Percentiles rank a stretch among this genome's conserved stretches.
Conservation (phyloP, 2,113 vertebrate species). For the Bufo bufo region DNA sequence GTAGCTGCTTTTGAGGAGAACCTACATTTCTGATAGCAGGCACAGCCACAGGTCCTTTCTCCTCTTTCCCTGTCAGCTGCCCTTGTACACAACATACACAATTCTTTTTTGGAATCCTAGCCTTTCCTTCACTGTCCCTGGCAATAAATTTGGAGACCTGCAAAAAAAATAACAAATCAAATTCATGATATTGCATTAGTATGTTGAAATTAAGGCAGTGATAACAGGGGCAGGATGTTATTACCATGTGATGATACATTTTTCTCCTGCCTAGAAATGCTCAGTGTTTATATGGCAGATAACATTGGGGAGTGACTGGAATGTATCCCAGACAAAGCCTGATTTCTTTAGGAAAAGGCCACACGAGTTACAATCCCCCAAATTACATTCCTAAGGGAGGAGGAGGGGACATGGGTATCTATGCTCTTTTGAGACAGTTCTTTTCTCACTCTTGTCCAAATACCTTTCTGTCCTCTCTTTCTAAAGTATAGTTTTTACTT, state of each 20-base stretch:
- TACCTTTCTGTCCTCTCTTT: neutral
- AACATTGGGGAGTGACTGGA: conserved; percentile 48
- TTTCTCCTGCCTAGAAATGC: conserved; percentile 21
- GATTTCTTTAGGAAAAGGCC: conserved; percentile 52
- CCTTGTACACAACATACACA: too few relatives aligned
- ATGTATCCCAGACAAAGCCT: conserved; percentile 47
- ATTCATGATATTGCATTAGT: neutral
- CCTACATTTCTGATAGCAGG: too few relatives aligned
- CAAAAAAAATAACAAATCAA: too few relatives aligned
- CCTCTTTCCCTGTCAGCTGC: too few relatives aligned
- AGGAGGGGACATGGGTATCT: neutral
- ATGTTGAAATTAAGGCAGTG: neutral
- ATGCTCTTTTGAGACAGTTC: neutral
- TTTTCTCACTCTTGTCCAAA: neutral
- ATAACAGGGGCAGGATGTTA: neutral
- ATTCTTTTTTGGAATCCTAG: too few relatives aligned
- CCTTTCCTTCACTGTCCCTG: too few relatives aligned
- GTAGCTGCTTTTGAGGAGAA: too few relatives aligned
- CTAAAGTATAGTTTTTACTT: neutral
- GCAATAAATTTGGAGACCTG: too few relatives aligned
- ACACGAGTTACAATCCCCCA: conserved; percentile 45
- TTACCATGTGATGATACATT: neutral
- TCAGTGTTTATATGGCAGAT: conserved; percentile 12
- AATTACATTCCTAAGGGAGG: conserved; percentile 34
- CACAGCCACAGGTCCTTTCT: too few relatives aligned